Conservation (phyloP, 2,888 invertebrate species). For the Cheilosia variabilis region DNA sequence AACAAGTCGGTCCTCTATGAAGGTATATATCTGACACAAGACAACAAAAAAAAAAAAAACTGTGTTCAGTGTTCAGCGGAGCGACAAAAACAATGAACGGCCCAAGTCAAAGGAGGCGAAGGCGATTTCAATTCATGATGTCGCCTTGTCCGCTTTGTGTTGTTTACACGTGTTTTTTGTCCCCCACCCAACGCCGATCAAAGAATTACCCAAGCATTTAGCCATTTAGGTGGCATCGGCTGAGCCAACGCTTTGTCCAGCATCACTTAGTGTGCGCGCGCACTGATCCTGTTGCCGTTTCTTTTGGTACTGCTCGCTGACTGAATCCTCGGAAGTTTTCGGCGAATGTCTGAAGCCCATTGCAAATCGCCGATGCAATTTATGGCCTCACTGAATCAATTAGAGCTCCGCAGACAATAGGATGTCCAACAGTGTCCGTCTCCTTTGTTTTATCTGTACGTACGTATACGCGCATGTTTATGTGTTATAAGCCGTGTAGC, state of each 20-base stretch:
- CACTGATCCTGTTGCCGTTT: constrained; percentile 31
- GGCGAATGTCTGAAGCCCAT: constrained; percentile 67
- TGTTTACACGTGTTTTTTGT: constrained; percentile 76
- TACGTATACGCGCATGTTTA: not conserved
- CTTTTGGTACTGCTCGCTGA: not conserved
- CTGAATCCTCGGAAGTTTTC: constrained; percentile 52
- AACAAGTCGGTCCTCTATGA: constrained; percentile 35
- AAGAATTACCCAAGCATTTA: constrained; percentile 75
- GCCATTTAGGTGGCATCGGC: constrained; percentile 75
- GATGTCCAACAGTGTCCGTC: constrained; percentile 74
- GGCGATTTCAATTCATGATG: constrained; percentile 75
- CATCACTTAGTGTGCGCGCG: constrained; percentile 54
- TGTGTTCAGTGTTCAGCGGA: constrained; percentile 27
- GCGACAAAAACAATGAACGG: constrained; percentile 66
- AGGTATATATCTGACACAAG: not conserved
- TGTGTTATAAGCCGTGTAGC: not conserved
- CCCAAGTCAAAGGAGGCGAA: constrained; percentile 71
- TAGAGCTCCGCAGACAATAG: constrained; percentile 79
- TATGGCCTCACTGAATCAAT: constrained; percentile 83
- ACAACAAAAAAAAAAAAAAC: constrained; percentile 53
- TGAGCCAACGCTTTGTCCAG: constrained; percentile 71
- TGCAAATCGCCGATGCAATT: constrained; percentile 78
- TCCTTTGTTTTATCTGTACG: constrained; percentile 68
- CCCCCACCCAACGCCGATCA: constrained; percentile 63
- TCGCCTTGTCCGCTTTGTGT: constrained; percentile 74